These are phyloP conservation scores for Biston stratarius DNA, from an alignment of 2,888 invertebrate species.

Conservation along the genomic window DNA sequence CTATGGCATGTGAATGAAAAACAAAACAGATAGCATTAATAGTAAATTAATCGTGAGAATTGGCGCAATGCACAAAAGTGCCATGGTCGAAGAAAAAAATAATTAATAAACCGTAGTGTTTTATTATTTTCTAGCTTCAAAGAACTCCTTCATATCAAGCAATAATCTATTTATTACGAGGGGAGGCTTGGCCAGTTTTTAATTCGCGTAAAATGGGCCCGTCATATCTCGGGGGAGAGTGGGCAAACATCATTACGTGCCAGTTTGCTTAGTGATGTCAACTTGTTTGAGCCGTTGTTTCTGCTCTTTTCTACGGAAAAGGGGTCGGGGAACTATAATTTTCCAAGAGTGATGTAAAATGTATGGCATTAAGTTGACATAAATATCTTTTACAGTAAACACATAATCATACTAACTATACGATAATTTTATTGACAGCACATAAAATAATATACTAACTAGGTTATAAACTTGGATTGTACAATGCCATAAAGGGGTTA, in stretches of 20 bases:
- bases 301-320: slow-evolving; percentile 20
- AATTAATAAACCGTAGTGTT: neutral
- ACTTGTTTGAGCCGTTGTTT: slow-evolving; percentile 47
- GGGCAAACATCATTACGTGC: slow-evolving; percentile 75
- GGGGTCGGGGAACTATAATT: slow-evolving; percentile 1
- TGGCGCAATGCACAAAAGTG: no score
- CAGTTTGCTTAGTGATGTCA: slow-evolving; percentile 54
- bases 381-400: neutral
- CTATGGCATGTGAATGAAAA: no score
- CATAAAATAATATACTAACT: no score
- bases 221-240: slow-evolving; percentile 76
- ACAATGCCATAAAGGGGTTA: no score
- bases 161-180: slow-evolving; percentile 56
- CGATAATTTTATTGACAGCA: neutral
- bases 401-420: neutral
- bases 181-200: slow-evolving; percentile 64
- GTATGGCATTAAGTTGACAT: neutral
- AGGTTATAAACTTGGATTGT: no score
- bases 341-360: neutral
- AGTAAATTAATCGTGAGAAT: no score
- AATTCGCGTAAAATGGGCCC: slow-evolving; percentile 77
- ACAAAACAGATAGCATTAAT: no score
- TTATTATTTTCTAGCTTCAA: slow-evolving; percentile 31
- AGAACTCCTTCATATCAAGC: slow-evolving; percentile 55
- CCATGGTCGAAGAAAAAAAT: neutral